phyloP scores from a whole-genome alignment of 64 coral and sea anemone species.

The Hydrozoanthus tunicans region DNA sequence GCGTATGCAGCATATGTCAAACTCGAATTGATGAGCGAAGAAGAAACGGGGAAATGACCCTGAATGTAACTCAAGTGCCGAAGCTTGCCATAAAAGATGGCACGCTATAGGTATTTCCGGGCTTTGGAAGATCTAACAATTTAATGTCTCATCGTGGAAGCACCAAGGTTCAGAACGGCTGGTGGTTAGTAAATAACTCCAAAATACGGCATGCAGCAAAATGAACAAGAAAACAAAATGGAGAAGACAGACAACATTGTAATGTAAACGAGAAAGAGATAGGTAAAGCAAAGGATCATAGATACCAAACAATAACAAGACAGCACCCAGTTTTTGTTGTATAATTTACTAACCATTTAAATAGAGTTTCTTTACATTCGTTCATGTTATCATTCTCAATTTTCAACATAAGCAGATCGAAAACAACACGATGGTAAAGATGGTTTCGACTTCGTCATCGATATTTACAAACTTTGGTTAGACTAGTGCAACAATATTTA shows the following conservation, averaged over 20 bases:
- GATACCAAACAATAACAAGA: background rate
- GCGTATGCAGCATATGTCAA: background rate
- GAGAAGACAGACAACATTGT: background rate
- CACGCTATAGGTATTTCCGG: conserved; percentile 2
- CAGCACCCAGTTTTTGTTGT: background rate
- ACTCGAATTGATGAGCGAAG: background rate
- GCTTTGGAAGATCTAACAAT: background rate
- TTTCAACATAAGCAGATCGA: conserved; percentile 19
- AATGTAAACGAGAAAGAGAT: background rate
- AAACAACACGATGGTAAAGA: conserved; percentile 17
- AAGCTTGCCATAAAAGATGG: background rate
- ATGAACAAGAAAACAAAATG: background rate
- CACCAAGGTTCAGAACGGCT: background rate
- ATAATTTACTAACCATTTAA: conserved; percentile 41
- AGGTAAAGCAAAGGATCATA: background rate
- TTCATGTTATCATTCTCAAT: background rate
- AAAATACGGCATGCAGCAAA: background rate
- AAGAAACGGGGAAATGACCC: background rate
- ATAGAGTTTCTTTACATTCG: conserved; percentile 42
- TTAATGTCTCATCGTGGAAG: background rate
- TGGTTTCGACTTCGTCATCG: background rate
- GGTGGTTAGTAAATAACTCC: background rate
- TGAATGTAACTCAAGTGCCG: background rate
- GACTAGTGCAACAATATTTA: too few relatives aligned
- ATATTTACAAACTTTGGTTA: conserved; percentile 24